Evolutionary conservation across 2,888 invertebrate genomes (phyloP).

Genomic region (Drosophila vallismaia): DNA sequence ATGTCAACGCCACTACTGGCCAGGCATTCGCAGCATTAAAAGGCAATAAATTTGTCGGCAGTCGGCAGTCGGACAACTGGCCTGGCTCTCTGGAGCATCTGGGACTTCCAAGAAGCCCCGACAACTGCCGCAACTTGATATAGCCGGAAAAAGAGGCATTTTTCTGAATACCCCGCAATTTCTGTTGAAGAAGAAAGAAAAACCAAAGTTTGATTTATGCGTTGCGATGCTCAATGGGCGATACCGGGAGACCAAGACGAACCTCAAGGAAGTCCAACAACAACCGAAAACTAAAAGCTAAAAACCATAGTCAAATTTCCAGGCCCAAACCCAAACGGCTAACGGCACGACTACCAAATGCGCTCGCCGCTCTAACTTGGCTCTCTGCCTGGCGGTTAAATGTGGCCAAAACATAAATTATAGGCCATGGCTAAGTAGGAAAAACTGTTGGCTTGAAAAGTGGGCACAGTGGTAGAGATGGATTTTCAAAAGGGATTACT

Average conservation of each 20-base stretch:
- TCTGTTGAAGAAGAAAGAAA: slow-evolving; percentile 61
- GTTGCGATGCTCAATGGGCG: slow-evolving; percentile 71
- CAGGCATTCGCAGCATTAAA: slow-evolving; percentile 58
- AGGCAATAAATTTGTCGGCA: slow-evolving; percentile 67
- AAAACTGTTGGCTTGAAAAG: slow-evolving; percentile 49
- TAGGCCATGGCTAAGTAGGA: slow-evolving; percentile 74
- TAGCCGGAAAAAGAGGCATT: slow-evolving; percentile 29
- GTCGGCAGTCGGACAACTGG: slow-evolving; percentile 29
- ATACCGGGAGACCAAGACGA: slow-evolving; percentile 45
- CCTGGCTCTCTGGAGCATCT: slow-evolving; percentile 19
- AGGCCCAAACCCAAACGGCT: slow-evolving; percentile 65
- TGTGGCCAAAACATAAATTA: slow-evolving; percentile 67
- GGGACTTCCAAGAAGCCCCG: slow-evolving; percentile 66
- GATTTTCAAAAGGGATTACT: too few relatives aligned
- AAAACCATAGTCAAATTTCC: slow-evolving; percentile 41
- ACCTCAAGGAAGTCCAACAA: slow-evolving; percentile 14
- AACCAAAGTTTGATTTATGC: slow-evolving; percentile 77
- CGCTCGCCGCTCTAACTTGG: slow-evolving; percentile 28
- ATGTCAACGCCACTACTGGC: slow-evolving; percentile 59
- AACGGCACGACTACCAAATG: slow-evolving; percentile 73
- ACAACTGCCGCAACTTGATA: slow-evolving; percentile 60
- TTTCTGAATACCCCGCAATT: slow-evolving; percentile 41
- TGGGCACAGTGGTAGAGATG: slow-evolving; percentile 49
- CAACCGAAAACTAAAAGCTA: neutral
- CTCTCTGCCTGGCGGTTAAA: slow-evolving; percentile 50